These are phyloP conservation scores for Seriola aureovittata DNA, from an alignment of 2,113 vertebrate species.

Conservation along the genomic window DNA sequence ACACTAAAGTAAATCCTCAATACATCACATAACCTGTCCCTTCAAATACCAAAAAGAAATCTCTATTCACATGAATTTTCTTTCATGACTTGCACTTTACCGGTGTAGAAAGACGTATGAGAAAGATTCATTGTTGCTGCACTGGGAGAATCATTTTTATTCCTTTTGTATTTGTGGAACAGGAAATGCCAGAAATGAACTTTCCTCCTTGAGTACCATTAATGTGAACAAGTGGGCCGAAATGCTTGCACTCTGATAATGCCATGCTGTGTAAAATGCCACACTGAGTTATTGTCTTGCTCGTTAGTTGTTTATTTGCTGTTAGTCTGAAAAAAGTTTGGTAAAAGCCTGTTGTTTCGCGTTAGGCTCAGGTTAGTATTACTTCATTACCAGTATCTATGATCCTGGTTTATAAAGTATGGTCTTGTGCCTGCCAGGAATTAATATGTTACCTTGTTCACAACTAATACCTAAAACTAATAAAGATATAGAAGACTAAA, in stretches of 20 bases:
- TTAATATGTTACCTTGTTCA: not conserved
- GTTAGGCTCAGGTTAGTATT: not conserved
- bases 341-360: not conserved
- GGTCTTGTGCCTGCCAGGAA: conserved; percentile 6
- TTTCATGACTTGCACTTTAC: not conserved
- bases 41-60: conserved; percentile 5
- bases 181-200: not conserved
- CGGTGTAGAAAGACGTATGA: no score
- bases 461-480: not conserved
- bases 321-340: not conserved
- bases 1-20: conserved; percentile 6
- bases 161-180: not conserved
- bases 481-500: not conserved
- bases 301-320: conserved; percentile 2
- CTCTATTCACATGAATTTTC: not conserved
- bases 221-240: not conserved
- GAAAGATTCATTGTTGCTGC: not conserved
- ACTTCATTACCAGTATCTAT: not conserved
- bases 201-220: not conserved
- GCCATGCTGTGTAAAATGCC: not conserved
- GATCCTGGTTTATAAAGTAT: conserved; percentile 6
- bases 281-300: conserved; percentile 11
- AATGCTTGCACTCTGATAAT: not conserved
- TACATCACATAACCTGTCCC: not conserved
- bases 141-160: not conserved